Base-by-base conservation (phyloP, 37 sponge, comb jelly and placozoan species). In the Spongilla lacustris region DNA sequence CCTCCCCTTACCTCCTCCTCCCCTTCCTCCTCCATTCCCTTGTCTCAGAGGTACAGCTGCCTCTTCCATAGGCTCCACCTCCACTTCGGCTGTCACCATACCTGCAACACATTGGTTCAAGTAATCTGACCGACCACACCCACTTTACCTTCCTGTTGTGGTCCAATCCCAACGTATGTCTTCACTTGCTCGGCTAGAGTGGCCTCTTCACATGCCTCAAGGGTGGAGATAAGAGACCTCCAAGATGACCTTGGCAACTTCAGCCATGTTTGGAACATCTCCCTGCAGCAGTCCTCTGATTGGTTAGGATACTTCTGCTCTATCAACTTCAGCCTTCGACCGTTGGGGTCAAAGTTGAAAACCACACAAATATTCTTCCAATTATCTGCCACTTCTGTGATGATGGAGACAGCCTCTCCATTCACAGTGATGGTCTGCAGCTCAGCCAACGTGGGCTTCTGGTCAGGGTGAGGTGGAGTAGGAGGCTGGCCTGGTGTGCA, bases 61-160 rank as follows among this genome's bases (percentile, higher is more conserved):
- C 32, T 85, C 88, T 33, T 67, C 25, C 37, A 89, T 86, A 0
- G 71, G 85, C 80, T 94, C 93, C 30, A 85, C 92, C 24, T 91
- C 77, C 25, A 29, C 71, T 67, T 88, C 94, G 11, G n/a, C 82
- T 69, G 17, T 32, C 79, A 78, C 29, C 58, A 32, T 69, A 4
- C 92, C 92, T 86, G 83, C 74, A 9, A 24, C 5, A 6, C n/a
- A 76, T 12, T 1, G 12, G n/a, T 4, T 1, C 84, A 83, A 67
- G 41, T 75, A 73, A 74, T 74, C 75, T 50, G 50, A 35, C 37
- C 29, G n/a, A 83, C 75, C 80, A 79, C 71, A 77, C 86, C n/a
- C 70, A 68, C 79, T 30, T 58, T 14, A 58, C 58, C 58, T 58
- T 58, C 21, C 58, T 58, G 58, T 14, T 58, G 58, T 58, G 58